Evolutionary conservation across 2,113 vertebrate genomes (phyloP), one percentile per base, ranked within the genome.

Genomic region (Melospiza melodia): DNA sequence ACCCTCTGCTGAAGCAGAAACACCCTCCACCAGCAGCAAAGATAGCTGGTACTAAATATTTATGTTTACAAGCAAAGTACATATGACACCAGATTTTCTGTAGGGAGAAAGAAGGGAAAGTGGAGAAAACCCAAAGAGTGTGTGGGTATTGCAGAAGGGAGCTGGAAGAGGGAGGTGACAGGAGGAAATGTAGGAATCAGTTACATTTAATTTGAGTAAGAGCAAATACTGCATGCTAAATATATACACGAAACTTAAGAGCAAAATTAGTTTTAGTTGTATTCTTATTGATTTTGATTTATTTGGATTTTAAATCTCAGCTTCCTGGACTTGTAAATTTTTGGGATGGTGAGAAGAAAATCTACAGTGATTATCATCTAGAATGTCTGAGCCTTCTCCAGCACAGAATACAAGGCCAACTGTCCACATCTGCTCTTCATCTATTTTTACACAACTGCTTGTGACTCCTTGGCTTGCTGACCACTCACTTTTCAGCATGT

Each of bases 101-200:
- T 5, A 30, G 12, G 67, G 57, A 84, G 39, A 83, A 76, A 52
- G 48, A 65, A 55, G 17, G 20, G 49, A 24, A 63, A 66, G 23
- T 27, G 67, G 41, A 74, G 31, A 63, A 88, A 76, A 35, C 4
- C 15, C 37, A 10, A 59, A 43, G 39, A 17, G 5, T n/a, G 35
- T n/a, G 80, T 10, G 35, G 10, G 31, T n/a, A 30, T 24, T 9
- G 15, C 43, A 82, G 19, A 43, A 27, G 3, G 54, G 67, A 21
- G 25, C 61, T 46, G 63, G 41, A 63, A 81, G 13, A 52, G 28
- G 65, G 39, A 84, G 72, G 37, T 12, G 51, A 49, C 19, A 30
- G 0, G 0, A 87, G 37, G 37, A 66, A 43, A 73, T 5, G 5
- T 3, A 77, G 52, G 12, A 37, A 82, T 41, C 33, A 8, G 25